Evolutionary conservation across 2,888 invertebrate genomes (phyloP).

Genomic region (Pycnomerus fuliginosus): DNA sequence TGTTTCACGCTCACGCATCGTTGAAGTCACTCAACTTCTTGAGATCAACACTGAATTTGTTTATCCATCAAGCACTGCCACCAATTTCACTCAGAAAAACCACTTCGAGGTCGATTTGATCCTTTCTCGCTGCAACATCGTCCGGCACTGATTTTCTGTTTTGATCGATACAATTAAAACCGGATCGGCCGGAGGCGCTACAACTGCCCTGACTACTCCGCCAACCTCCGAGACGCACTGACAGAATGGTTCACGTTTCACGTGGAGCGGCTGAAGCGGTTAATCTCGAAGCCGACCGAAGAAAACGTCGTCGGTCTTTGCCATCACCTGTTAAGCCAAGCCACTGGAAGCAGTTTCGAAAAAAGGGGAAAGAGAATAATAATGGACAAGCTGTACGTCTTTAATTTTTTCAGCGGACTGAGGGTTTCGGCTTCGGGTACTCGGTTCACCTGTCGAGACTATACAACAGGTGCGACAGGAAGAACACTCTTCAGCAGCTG

Average conservation of each 20-base stretch:
- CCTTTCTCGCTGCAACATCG: not conserved
- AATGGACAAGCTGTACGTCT: conserved; percentile 21
- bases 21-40: conserved; percentile 18
- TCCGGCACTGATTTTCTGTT: conserved; percentile 10
- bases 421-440: conserved; percentile 26
- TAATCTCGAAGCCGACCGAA: conserved; percentile 36
- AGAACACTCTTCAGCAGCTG: conserved; percentile 14
- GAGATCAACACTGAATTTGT: too few species aligned
- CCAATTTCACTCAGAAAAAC: too few species aligned
- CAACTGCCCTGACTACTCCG: conserved; percentile 10
- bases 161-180: conserved; percentile 11
- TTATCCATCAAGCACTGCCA: too few species aligned
- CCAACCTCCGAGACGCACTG: conserved; percentile 34
- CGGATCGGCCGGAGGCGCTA: conserved; percentile 9
- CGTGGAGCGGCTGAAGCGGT: conserved; percentile 41
- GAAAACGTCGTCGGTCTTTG: conserved; percentile 25
- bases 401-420: conserved; percentile 17
- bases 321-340: conserved; percentile 41
- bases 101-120: not conserved
- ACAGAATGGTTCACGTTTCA: conserved; percentile 32
- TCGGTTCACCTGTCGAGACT: conserved; percentile 25
- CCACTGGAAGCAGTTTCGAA: conserved; percentile 6
- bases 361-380: conserved; percentile 18
- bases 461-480: conserved; percentile 20
- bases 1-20: conserved; percentile 22